phyloP scores from a whole-genome alignment of 2,888 invertebrate species.

The Thera britannica region DNA sequence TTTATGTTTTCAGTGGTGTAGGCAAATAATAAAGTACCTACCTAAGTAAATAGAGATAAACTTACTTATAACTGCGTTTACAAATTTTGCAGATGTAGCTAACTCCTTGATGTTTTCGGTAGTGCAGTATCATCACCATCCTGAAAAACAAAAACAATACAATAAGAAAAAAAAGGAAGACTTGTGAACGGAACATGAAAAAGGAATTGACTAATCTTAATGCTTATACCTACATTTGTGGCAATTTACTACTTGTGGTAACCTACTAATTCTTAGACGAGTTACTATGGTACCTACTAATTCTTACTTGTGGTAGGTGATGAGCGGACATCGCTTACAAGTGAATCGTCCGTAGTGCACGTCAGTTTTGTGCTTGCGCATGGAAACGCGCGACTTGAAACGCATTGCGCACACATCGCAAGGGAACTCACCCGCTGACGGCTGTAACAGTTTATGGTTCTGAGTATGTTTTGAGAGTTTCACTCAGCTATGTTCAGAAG shows the following conservation, averaged over 20 bases:
- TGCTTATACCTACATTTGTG: neutral
- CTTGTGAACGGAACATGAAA: too few species aligned
- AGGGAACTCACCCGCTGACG: constrained; percentile 32
- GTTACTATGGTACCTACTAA: neutral
- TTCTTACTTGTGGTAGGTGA: constrained; percentile 37
- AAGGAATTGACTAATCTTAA: neutral
- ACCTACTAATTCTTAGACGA: neutral
- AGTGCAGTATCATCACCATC: constrained; percentile 44
- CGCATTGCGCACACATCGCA: constrained; percentile 40
- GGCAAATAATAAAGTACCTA: too few species aligned
- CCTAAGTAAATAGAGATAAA: neutral
- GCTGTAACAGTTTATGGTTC: constrained; percentile 19
- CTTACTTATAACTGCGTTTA: constrained; percentile 37
- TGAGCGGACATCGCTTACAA: constrained; percentile 40
- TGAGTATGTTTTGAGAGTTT: too few species aligned
- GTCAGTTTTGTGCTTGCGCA: constrained; percentile 38
- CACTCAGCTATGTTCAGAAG: too few species aligned
- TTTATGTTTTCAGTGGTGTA: too few species aligned
- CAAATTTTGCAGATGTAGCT: constrained; percentile 40
- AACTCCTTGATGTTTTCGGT: constrained; percentile 39
- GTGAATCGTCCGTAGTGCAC: constrained; percentile 36
- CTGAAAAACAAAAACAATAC: constrained; percentile 24
- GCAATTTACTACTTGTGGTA: neutral
- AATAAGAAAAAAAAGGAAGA: too few species aligned
- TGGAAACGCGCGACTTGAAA: constrained; percentile 28